Percentiles rank a stretch among this genome's conserved stretches.
These are phyloP conservation scores for Stenodema calcarata DNA, from an alignment of 2,888 invertebrate genomes.

Conservation along the genomic window DNA sequence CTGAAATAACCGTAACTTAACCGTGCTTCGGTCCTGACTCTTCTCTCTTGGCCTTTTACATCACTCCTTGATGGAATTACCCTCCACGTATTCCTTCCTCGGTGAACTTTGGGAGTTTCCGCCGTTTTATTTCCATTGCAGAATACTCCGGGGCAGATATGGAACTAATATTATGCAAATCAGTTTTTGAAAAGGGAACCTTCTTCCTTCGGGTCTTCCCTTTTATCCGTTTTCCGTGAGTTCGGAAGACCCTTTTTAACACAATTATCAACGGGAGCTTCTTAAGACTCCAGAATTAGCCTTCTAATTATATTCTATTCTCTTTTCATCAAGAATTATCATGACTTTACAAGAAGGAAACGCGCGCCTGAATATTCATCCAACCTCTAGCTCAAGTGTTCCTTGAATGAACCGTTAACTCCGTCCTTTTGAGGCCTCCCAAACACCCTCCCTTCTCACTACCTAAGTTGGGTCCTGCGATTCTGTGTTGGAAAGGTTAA, in stretches of 20 bases:
- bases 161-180: constrained; percentile 42
- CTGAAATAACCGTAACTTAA: not conserved
- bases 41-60: not conserved
- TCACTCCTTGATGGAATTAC: constrained; percentile 21
- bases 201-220: not conserved
- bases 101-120: not conserved
- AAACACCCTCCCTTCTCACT: not conserved
- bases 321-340: constrained; percentile 48
- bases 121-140: constrained; percentile 12
- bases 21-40: not conserved
- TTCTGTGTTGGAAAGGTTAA: not conserved
- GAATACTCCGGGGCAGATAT: constrained; percentile 14
- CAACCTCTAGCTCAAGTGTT: not conserved
- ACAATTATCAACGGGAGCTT: constrained; percentile 35
- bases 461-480: not conserved
- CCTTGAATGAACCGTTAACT: constrained; percentile 29
- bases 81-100: constrained; percentile 4
- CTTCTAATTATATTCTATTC: constrained; percentile 47
- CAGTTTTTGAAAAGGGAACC: constrained; percentile 12
- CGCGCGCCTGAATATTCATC: constrained; percentile 41
- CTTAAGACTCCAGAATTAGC: constrained; percentile 35
- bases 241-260: constrained; percentile 27
- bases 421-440: constrained; percentile 9
- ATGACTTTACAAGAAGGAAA: constrained; percentile 41
- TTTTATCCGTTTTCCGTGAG: constrained; percentile 12